Conservation (phyloP, 2,113 vertebrate genomes). For the Stictonetta naevosa region DNA sequence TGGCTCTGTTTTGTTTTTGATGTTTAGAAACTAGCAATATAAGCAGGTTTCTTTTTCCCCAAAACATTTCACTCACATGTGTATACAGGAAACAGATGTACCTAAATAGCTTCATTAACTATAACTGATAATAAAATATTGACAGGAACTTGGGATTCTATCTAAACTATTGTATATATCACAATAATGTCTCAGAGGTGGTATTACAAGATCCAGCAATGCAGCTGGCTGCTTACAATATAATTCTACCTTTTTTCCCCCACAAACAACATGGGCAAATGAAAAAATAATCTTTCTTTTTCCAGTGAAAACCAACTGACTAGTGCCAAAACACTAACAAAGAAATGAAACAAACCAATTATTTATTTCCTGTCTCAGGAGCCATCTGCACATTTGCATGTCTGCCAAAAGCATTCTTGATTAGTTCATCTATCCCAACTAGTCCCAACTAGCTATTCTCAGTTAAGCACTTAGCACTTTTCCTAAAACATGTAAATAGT, state of each 20-base stretch:
- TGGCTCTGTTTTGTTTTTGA: not conserved
- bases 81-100: constrained; percentile 45
- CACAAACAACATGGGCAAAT: not conserved
- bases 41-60: not conserved
- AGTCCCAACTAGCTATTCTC: constrained; percentile 1
- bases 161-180: not conserved
- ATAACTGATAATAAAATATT: constrained; percentile 25
- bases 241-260: not conserved
- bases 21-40: constrained; percentile 12
- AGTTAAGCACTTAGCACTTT: constrained; percentile 25
- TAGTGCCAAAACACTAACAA: constrained; percentile 31
- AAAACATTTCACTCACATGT: constrained; percentile 12
- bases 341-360: not conserved
- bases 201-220: constrained; percentile 13
- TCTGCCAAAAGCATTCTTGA: constrained; percentile 9
- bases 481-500: constrained; percentile 22
- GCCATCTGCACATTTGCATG: constrained; percentile 37
- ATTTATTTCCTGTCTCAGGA: constrained; percentile 33
- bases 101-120: constrained; percentile 46
- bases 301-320: not conserved
- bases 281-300: constrained; percentile 41
- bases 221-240: constrained; percentile 12
- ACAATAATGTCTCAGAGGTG: not conserved
- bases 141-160: constrained; percentile 33
- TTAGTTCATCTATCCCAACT: constrained; percentile 38